Evolutionary conservation across 2,113 vertebrate genomes (phyloP).

Genomic region (Burhinus oedicnemus): DNA sequence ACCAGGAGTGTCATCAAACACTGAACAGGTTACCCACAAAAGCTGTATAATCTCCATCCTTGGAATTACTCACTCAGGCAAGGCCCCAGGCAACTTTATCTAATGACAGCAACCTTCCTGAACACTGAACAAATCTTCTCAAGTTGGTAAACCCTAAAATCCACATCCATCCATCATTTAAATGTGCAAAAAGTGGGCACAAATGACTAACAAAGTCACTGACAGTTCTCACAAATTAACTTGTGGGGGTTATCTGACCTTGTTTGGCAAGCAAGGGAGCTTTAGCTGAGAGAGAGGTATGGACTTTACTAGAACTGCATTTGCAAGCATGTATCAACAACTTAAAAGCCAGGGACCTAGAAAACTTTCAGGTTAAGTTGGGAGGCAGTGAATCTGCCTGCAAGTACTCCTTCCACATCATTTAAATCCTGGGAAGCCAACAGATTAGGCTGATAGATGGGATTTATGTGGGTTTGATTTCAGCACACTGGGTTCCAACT

Average conservation of each 20-base stretch:
- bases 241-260: neutral
- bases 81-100: neutral
- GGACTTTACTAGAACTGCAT: neutral
- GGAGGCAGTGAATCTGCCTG: neutral
- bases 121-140: neutral
- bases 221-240: neutral
- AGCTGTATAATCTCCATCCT: neutral
- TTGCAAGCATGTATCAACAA: neutral
- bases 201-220: neutral
- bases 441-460: neutral
- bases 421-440: neutral
- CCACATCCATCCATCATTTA: neutral
- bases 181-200: neutral
- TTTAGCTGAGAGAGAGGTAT: neutral
- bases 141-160: neutral
- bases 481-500: neutral
- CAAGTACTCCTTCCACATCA: neutral
- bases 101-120: neutral
- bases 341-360: neutral
- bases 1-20: neutral
- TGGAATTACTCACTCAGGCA: neutral
- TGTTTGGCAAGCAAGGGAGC: neutral
- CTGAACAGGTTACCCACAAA: neutral
- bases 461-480: neutral
- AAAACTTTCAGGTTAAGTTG: neutral